phyloP scores from a whole-genome alignment of 2,888 invertebrate genomes.

The Rhagophthalmus giganteus region DNA sequence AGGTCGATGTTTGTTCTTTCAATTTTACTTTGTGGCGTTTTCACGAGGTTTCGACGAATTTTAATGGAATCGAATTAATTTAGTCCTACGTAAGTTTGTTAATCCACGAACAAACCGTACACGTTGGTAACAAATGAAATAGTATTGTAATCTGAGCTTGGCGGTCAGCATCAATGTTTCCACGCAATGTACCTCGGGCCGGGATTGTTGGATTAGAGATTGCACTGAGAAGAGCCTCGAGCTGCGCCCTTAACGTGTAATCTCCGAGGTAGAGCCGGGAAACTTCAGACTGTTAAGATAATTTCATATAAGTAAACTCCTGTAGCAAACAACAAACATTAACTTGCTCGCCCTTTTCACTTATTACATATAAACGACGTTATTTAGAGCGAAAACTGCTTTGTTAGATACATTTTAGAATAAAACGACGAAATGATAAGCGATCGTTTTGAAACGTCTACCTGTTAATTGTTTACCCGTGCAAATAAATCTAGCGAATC shows the following conservation, averaged over 20 bases:
- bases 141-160: slow-evolving; percentile 52
- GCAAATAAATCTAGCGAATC: no score
- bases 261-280: slow-evolving; percentile 47
- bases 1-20: no score
- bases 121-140: slow-evolving; percentile 48
- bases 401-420: slow-evolving; percentile 12
- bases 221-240: slow-evolving; percentile 45
- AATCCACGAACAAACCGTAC: slow-evolving; percentile 21
- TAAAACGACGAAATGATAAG: slow-evolving; percentile 9
- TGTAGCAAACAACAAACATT: slow-evolving; percentile 22
- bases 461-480: no score
- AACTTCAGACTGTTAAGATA: slow-evolving; percentile 51
- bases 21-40: no score
- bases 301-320: slow-evolving; percentile 41
- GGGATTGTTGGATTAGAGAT: slow-evolving; percentile 50
- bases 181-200: slow-evolving; percentile 53
- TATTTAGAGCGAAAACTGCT: slow-evolving; percentile 17
- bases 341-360: slow-evolving; percentile 22
- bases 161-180: slow-evolving; percentile 56
- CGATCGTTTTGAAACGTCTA: no score
- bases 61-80: not conserved
- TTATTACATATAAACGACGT: slow-evolving; percentile 17
- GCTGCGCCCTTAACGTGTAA: slow-evolving; percentile 48
- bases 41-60: no score
- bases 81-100: slow-evolving; percentile 9